Percentiles rank a stretch among this genome's conserved stretches.
These are phyloP conservation scores for Amiota mariae DNA, from an alignment of 2,888 invertebrate species.

Conservation along the genomic window DNA sequence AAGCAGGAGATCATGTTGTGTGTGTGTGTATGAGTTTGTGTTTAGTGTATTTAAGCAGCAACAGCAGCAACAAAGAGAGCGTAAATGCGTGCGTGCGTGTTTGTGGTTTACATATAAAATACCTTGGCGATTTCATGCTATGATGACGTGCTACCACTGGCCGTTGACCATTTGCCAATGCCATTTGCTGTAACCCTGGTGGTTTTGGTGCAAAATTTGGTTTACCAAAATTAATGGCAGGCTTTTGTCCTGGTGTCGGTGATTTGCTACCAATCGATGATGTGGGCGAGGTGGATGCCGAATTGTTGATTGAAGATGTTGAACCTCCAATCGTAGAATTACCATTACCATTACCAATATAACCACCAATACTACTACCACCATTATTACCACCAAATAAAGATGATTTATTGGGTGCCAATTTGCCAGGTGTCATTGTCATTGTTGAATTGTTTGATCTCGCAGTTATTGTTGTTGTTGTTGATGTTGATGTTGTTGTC, in stretches of 20 bases:
- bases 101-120: constrained; percentile 39
- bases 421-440: constrained; percentile 54
- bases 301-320: constrained; percentile 41
- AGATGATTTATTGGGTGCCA: constrained; percentile 72
- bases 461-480: constrained; percentile 38
- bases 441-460: constrained; percentile 28
- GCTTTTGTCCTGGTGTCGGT: constrained; percentile 68
- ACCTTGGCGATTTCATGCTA: constrained; percentile 88
- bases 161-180: constrained; percentile 70
- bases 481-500: constrained; percentile 41
- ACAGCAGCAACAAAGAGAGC: constrained; percentile 35
- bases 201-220: constrained; percentile 90
- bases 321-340: constrained; percentile 41
- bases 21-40: neutral
- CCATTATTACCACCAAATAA: constrained; percentile 62
- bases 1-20: constrained; percentile 18
- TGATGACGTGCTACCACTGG: constrained; percentile 82
- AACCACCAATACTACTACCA: constrained; percentile 40
- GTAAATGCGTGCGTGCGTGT: constrained; percentile 15
- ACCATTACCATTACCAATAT: constrained; percentile 42
- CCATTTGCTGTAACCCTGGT: constrained; percentile 76
- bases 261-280: constrained; percentile 57
- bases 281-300: constrained; percentile 18
- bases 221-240: constrained; percentile 79
- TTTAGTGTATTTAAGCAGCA: too few species aligned